Conservation (phyloP, 92 coral and sea anemone species). For the Metridium senile region DNA sequence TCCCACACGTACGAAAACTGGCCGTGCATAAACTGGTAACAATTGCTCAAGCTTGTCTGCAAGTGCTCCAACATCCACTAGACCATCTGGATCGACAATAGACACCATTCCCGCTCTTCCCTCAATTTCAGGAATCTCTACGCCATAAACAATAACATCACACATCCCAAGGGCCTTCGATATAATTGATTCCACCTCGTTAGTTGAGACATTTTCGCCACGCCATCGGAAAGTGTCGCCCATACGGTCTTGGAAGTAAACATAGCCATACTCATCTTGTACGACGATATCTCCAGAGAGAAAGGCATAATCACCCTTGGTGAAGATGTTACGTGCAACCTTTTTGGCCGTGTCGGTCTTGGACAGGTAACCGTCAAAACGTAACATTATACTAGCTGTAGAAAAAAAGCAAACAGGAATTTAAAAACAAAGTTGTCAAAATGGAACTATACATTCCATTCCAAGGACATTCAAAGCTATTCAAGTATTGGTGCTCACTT, state of each 20-base stretch:
- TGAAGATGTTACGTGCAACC: conserved; percentile 59
- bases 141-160: conserved; percentile 90
- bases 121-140: conserved; percentile 88
- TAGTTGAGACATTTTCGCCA: conserved; percentile 96
- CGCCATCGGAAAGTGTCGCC: conserved; percentile 99
- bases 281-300: conserved; percentile 81
- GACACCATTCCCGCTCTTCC: conserved; percentile 98
- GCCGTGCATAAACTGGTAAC: conserved; percentile 88
- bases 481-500: too few relatives aligned
- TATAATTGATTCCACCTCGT: conserved; percentile 88
- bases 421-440: too few relatives aligned
- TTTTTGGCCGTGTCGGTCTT: conserved; percentile 74
- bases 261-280: conserved; percentile 84
- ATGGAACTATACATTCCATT: too few relatives aligned
- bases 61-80: conserved; percentile 54
- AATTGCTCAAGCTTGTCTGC: conserved; percentile 50
- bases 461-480: too few relatives aligned
- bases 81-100: conserved; percentile 78
- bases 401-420: conserved; percentile 22
- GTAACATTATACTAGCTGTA: conserved; percentile 50
- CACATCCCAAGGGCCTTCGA: conserved; percentile 73
- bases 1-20: conserved; percentile 79
- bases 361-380: conserved; percentile 91
- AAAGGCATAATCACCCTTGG: conserved; percentile 78
- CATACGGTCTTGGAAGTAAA: conserved; percentile 93